Evolutionary conservation across 2,888 invertebrate genomes (phyloP).

Genomic region (Agelastica alni): DNA sequence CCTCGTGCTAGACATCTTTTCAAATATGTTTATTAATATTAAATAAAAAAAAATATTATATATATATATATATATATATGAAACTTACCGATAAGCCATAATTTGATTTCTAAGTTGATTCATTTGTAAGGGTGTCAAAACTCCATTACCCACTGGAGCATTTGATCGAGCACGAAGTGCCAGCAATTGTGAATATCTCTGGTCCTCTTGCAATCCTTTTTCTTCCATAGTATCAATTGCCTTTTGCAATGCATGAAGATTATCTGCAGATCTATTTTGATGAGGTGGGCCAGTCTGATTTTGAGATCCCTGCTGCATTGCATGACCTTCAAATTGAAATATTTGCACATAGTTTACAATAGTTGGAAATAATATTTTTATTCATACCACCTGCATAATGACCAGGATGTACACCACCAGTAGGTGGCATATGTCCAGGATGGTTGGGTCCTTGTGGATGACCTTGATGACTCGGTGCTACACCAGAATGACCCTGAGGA

Average conservation of each 20-base stretch:
- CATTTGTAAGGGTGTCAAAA: conserved; percentile 78
- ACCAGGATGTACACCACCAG: conserved; percentile 35
- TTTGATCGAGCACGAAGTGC: conserved; percentile 77
- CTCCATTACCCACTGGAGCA: conserved; percentile 50
- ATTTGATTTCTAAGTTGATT: conserved; percentile 85
- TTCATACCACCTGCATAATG: conserved; percentile 36
- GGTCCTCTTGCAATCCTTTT: conserved; percentile 91
- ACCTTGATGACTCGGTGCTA: conserved; percentile 37
- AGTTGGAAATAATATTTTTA: neutral
- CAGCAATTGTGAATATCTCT: conserved; percentile 85
- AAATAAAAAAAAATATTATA: too few species aligned
- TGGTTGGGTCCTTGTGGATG: neutral
- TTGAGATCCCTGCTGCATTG: conserved; percentile 20
- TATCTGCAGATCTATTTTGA: conserved; percentile 62
- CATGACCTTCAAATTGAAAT: conserved; percentile 19
- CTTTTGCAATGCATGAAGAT: conserved; percentile 83
- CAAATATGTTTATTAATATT: too few species aligned
- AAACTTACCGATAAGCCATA: conserved; percentile 71
- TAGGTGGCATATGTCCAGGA: conserved; percentile 44
- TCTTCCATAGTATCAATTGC: conserved; percentile 96
- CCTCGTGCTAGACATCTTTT: conserved; percentile 87
- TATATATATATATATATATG: too few species aligned
- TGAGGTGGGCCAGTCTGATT: conserved; percentile 42
- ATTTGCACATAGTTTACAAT: neutral
- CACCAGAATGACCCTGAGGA: conserved; percentile 41